These are phyloP conservation scores for Anser cygnoides DNA, from an alignment of 2,113 vertebrate genomes.

Conservation along the genomic window DNA sequence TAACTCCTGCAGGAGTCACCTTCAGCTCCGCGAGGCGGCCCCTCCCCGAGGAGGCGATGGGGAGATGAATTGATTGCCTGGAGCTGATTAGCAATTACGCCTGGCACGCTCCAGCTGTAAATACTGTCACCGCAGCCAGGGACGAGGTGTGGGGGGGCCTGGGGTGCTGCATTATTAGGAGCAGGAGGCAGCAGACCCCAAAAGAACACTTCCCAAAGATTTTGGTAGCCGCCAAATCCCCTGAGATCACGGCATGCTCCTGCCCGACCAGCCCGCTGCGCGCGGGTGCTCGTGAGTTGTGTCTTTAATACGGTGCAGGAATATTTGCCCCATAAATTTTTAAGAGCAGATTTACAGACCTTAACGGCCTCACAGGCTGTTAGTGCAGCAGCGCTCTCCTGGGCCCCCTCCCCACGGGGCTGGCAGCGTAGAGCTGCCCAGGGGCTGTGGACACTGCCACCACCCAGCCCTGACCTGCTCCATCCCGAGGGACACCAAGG, in stretches of 20 bases:
- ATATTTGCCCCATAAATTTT: constrained; percentile 76
- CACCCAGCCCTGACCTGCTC: neutral
- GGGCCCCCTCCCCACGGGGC: no score
- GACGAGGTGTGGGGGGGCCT: neutral
- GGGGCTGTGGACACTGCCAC: neutral
- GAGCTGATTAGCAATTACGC: constrained; percentile 77
- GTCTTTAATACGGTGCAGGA: constrained; percentile 67
- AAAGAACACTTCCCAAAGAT: neutral
- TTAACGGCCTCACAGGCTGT: neutral
- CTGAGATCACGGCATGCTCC: neutral
- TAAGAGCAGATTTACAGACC: constrained; percentile 62
- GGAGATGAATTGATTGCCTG: constrained; percentile 68
- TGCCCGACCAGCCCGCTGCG: neutral
- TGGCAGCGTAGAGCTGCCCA: no score
- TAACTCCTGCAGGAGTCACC: constrained; percentile 77
- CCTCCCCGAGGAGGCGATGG: neutral
- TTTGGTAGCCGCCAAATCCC: neutral
- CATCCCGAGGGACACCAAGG: rapidly evolving
- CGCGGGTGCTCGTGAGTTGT: constrained; percentile 66
- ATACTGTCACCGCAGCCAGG: constrained; percentile 2
- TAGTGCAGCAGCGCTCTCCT: constrained; percentile 55
- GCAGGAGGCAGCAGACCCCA: neutral
- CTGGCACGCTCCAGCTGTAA: neutral
- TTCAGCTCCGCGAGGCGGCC: constrained; percentile 64
- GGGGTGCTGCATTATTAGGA: neutral